Evolutionary conservation across 2,888 invertebrate genomes (phyloP).

Genomic region (Andricus curvator): DNA sequence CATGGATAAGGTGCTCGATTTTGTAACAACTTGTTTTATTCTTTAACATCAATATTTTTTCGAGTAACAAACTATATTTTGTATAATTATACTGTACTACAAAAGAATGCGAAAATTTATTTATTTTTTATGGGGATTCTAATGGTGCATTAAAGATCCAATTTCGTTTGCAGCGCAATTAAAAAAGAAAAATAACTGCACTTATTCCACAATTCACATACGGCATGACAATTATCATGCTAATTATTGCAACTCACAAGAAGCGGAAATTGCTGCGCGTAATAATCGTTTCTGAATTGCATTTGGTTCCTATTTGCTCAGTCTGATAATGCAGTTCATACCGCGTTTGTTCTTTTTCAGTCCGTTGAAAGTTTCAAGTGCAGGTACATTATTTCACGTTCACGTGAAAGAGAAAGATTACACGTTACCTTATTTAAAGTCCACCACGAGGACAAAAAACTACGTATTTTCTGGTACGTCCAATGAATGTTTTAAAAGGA

Average conservation of each 20-base stretch:
- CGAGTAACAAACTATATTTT: not conserved
- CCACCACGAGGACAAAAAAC: not conserved
- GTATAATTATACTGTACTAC: not conserved
- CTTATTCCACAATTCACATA: not conserved
- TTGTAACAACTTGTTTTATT: not conserved
- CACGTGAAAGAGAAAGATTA: not conserved
- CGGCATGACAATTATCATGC: not conserved
- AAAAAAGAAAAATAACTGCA: not conserved
- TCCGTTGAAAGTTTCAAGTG: not conserved
- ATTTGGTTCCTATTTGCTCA: not conserved
- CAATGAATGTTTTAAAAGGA: not conserved
- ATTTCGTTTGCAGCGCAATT: not conserved
- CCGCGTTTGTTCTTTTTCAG: not conserved
- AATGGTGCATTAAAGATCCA: constrained; percentile 4
- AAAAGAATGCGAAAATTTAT: not conserved
- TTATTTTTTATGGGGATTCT: not conserved
- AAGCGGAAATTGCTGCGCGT: not conserved
- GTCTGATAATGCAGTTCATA: not conserved
- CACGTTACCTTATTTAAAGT: not conserved
- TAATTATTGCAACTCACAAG: constrained; percentile 1
- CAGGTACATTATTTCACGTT: not conserved
- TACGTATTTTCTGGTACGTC: not conserved
- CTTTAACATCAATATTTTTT: not conserved
- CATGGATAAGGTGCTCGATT: not conserved
- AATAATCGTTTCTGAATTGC: not conserved